Evolutionary conservation across 2,113 vertebrate species (phyloP).

Genomic region (Labeo catla): DNA sequence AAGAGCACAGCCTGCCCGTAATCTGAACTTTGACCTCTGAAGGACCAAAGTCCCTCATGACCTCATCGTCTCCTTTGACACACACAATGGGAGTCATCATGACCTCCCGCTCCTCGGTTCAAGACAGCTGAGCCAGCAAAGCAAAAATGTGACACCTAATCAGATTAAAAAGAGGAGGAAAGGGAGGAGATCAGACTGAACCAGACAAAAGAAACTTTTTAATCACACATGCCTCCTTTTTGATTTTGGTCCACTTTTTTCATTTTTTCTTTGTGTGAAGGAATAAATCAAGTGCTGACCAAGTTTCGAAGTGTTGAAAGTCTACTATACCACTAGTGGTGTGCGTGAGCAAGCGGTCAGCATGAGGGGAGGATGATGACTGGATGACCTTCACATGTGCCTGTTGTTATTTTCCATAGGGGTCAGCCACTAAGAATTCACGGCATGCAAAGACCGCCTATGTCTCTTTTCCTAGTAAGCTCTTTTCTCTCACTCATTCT

Average conservation of each 20-base stretch:
- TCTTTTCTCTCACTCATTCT: conserved; percentile 53
- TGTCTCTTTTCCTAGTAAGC: conserved; percentile 53
- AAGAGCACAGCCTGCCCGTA: conserved; percentile 35
- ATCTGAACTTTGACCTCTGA: conserved; percentile 45
- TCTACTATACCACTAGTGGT: background rate
- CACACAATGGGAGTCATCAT: conserved; percentile 32
- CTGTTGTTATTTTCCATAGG: conserved; percentile 77
- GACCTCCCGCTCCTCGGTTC: conserved; percentile 36
- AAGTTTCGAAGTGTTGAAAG: background rate
- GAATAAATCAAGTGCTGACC: background rate
- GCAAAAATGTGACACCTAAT: conserved; percentile 37
- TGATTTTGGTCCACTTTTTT: background rate
- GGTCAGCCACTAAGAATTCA: conserved; percentile 77
- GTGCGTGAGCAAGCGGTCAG: background rate
- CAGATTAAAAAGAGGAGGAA: conserved; percentile 28
- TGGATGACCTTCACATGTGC: conserved; percentile 69
- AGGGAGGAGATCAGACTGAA: conserved; percentile 9
- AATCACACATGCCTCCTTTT: background rate
- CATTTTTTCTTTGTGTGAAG: background rate
- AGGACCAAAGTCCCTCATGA: conserved; percentile 35
- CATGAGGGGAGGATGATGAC: conserved; percentile 32
- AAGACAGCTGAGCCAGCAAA: conserved; percentile 46
- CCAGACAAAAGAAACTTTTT: background rate
- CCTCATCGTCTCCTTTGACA: conserved; percentile 23
- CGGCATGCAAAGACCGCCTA: conserved; percentile 67